A percentile compares a stretch with the other conserved stretches of the same genome.
Conservation (phyloP, 2,113 vertebrate genomes). For the Hirundichthys speculiger region DNA sequence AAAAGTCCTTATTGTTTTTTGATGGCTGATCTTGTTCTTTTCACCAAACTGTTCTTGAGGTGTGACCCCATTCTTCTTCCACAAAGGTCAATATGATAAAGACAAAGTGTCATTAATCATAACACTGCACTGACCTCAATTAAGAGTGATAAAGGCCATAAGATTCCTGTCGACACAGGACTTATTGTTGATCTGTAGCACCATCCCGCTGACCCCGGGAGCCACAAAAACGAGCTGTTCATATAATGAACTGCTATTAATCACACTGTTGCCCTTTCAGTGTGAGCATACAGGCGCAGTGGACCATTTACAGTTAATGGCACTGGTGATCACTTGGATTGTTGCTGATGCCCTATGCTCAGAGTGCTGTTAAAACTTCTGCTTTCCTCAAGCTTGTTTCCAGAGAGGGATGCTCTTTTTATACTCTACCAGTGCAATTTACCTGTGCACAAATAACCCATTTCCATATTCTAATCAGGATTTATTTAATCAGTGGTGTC, state of each 20-base stretch:
- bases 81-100: neutral
- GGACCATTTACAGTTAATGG: neutral
- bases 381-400: neutral
- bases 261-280: constrained; percentile 18
- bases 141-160: constrained; percentile 68
- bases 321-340: neutral
- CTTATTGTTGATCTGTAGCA: constrained; percentile 26
- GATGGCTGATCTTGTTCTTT: constrained; percentile 5
- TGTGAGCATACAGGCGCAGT: neutral
- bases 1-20: neutral
- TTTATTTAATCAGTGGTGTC: too few species aligned
- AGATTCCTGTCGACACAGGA: constrained; percentile 35
- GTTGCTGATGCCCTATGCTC: neutral
- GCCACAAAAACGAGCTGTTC: constrained; percentile 33
- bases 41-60: neutral
- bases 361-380: too few species aligned
- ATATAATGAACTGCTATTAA: constrained; percentile 42
- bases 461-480: too few species aligned
- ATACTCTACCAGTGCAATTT: too few species aligned
- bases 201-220: constrained; percentile 28
- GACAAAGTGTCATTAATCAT: constrained; percentile 44
- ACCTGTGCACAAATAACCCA: too few species aligned
- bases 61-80: constrained; percentile 5
- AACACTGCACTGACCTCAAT: constrained; percentile 60
- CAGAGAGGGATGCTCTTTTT: too few species aligned